Conservation (phyloP, 2,888 invertebrate genomes). For the Acanthosepion pharaonis region DNA sequence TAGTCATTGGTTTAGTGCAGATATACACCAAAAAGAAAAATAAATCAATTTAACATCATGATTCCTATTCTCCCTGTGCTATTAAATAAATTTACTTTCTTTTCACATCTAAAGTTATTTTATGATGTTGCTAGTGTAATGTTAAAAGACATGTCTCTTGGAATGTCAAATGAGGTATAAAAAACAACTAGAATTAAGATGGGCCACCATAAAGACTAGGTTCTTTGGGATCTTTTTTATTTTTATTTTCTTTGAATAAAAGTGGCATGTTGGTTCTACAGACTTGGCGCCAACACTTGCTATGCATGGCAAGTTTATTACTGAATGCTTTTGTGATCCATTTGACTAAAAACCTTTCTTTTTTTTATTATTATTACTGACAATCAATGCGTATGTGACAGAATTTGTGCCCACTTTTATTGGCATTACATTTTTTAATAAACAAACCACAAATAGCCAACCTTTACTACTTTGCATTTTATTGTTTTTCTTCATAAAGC, state of each 20-base stretch:
- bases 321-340: background rate
- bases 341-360: background rate
- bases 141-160: background rate
- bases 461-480: no score
- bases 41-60: background rate
- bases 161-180: background rate
- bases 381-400: background rate
- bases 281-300: background rate
- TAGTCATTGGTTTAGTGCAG: background rate
- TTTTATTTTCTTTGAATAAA: background rate
- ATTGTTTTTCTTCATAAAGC: background rate
- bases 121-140: background rate
- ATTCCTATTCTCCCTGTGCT: background rate
- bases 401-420: conserved; percentile 20
- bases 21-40: background rate
- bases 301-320: background rate
- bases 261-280: background rate
- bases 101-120: background rate
- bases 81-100: background rate
- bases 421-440: background rate
- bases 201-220: background rate
- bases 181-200: background rate
- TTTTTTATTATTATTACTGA: background rate
- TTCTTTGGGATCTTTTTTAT: background rate
- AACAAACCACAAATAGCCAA: no score